Evolutionary conservation across 2,797 vertebrate genomes (phyloP).

Genomic region (Gymnoscopelus braueri): DNA sequence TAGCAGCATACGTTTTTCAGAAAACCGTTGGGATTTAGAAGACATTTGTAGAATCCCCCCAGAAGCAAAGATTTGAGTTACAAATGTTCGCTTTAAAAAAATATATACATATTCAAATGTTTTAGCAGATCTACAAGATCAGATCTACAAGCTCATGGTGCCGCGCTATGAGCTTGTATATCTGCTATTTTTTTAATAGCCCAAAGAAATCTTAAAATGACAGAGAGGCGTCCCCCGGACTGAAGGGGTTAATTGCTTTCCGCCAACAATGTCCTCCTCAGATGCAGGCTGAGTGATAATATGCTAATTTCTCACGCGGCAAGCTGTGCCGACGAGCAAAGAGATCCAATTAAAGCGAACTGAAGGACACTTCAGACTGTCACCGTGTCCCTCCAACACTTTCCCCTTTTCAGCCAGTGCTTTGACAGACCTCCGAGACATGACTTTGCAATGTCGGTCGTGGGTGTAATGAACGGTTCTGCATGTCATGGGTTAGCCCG

Average conservation of each 20-base stretch:
- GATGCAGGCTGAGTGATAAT: slow-evolving; percentile 38
- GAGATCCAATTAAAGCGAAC: slow-evolving; percentile 12
- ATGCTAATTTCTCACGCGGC: slow-evolving; percentile 60
- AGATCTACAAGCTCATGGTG: too few relatives aligned
- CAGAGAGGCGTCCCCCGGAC: too few relatives aligned
- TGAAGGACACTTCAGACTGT: slow-evolving; percentile 48
- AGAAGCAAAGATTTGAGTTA: too few relatives aligned
- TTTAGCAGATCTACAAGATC: too few relatives aligned
- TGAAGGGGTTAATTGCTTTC: slow-evolving; percentile 65
- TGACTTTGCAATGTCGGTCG: background rate
- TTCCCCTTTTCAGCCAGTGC: slow-evolving; percentile 39
- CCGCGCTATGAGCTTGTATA: too few relatives aligned
- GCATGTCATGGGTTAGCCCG: slow-evolving; percentile 1
- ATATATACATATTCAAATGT: too few relatives aligned
- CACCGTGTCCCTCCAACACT: slow-evolving; percentile 29
- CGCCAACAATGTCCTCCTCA: slow-evolving; percentile 38
- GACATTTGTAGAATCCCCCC: too few relatives aligned
- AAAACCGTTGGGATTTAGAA: too few relatives aligned
- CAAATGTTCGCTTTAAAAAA: too few relatives aligned
- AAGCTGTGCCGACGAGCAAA: slow-evolving; percentile 52
- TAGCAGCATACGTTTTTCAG: too few relatives aligned
- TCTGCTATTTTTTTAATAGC: too few relatives aligned
- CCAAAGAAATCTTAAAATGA: too few relatives aligned
- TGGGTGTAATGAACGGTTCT: slow-evolving; percentile 1
- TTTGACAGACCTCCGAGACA: slow-evolving; percentile 33